phyloP scores from a whole-genome alignment of 2,888 invertebrate genomes.

The Thecophora atra region DNA sequence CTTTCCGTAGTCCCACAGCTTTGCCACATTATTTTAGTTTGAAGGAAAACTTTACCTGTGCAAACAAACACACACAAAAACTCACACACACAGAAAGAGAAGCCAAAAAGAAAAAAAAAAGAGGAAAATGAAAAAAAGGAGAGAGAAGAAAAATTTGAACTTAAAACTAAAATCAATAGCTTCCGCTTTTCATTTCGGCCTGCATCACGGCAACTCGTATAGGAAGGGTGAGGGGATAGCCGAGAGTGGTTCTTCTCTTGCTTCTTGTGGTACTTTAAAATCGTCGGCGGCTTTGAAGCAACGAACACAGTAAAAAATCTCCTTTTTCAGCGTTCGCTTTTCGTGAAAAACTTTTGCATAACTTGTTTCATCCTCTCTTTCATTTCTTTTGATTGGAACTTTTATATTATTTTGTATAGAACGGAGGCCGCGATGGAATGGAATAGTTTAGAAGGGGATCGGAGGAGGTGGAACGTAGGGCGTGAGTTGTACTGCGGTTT shows the following conservation, averaged over 20 bases:
- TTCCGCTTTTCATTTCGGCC: conserved; percentile 31
- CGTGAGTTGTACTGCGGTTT: not conserved
- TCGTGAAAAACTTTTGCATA: not conserved
- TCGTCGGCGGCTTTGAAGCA: not conserved
- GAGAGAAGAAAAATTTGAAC: conserved; percentile 7
- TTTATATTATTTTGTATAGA: too few relatives aligned
- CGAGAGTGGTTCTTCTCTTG: not conserved
- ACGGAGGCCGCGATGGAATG: too few relatives aligned
- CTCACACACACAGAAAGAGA: too few relatives aligned
- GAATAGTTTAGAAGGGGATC: not conserved
- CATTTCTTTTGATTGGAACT: not conserved
- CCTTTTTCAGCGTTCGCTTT: not conserved
- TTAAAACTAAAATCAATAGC: conserved; percentile 37
- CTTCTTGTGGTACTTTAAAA: not conserved
- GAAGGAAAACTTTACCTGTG: conserved; percentile 21
- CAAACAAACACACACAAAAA: not conserved
- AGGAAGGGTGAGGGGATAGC: not conserved
- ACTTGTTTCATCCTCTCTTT: not conserved
- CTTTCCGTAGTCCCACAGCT: not conserved
- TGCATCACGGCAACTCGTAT: not conserved
- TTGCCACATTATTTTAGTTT: conserved; percentile 19
- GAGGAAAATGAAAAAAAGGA: too few relatives aligned
- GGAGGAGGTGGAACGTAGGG: not conserved
- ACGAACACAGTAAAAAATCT: not conserved
- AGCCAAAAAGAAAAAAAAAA: not conserved